Base-by-base conservation (phyloP, 2,888 invertebrate species). In the Seira sanloemensis region DNA sequence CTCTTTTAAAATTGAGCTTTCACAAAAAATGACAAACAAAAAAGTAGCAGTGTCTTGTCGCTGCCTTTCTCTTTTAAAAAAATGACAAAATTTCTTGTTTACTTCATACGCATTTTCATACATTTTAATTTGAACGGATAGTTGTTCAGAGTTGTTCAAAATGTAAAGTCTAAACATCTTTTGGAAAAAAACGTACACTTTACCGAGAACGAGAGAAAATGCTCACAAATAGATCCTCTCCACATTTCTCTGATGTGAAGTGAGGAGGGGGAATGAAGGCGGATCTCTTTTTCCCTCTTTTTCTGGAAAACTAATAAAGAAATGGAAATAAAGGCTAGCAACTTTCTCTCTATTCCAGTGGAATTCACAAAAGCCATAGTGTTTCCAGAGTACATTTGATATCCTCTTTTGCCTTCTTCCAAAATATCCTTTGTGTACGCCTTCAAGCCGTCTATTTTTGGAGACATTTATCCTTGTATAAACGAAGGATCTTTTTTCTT, bases 191-290 rank as follows among this genome's bases (percentile, higher is more conserved):
- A 50, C 16, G n/a, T 16, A 4, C 37, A 37, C 37, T 37, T 37
- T 37, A 37, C 5, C 37, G 12, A 37, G 5, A 37, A 37, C 37
- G 12, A 37, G 12, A 37, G 12, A 7, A 37, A 7, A 37, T 37
- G 12, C 37, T n/a, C n/a, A n/a, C n/a, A n/a, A n/a, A n/a, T n/a
- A n/a, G 16, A 50, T n/a, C 50, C 50, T 18, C 50, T 50, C 50
- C 16, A 50, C 50, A 50, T 50, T 50, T 50, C 50, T 50, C 2
- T 50, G 50, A 50, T 50, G 50, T 50, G 50, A 50, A 50, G 50
- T 50, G 50, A 50, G 50, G 50, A 50, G 50, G 50, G n/a, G 50
- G 50, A 50, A 16, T 50, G 50, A 50, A 50, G 50, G 50, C 50
- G 50, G 50, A 50, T 12, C 50, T 37, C 37, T 12, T 37, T 37